Evolutionary conservation across 2,888 invertebrate species (phyloP), one percentile per base, ranked within the genome.

Genomic region (Ptilodon capucinus): DNA sequence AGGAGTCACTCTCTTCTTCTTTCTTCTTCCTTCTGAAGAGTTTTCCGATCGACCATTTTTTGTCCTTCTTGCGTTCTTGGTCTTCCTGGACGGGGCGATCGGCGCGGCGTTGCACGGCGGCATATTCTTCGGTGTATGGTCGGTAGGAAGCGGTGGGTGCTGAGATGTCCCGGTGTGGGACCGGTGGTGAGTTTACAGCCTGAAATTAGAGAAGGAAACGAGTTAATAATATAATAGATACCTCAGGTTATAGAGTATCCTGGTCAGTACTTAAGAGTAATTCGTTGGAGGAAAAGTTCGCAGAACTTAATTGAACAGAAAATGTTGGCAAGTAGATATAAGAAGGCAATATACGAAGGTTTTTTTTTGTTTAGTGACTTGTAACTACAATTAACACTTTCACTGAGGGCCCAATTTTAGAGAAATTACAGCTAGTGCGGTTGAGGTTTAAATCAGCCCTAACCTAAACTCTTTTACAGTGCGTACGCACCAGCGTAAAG

Each of bases 41-140:
- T 66, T 94, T 95, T 6, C 96, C 96, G 36, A 97, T 92, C 7
- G 95, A 95, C 96, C 96, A 97, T 81, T 95, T 96, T 64, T 94
- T 95, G 66, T 94, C 94, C 69, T 92, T 92, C 57, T 92, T 91
- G 55, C 88, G 82, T 76, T 89, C 89, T n/a, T 68, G 60, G 34
- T 88, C 88, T 63, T 86, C 85, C 40, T 75, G 82, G 32, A 67
- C 58, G 11, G 85, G 79, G 42, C 84, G 73, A 39, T 88, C 87
- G 43, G 76, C 69, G 21, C 84, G 84, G 5, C 84, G 83, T 51
- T 81, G 85, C 57, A 83, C 74, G 60, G 82, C 66, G 48, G 81
- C 74, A 63, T 86, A 86, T 54, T 89, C 89, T 63, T 91, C 91
- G 64, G 81, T 85, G 69, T 84, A 86, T 16, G 86, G 82, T 52